Evolutionary conservation across 2,888 invertebrate species (phyloP), one percentile per base, ranked within the genome.

Genomic region (Pteria penguin): DNA sequence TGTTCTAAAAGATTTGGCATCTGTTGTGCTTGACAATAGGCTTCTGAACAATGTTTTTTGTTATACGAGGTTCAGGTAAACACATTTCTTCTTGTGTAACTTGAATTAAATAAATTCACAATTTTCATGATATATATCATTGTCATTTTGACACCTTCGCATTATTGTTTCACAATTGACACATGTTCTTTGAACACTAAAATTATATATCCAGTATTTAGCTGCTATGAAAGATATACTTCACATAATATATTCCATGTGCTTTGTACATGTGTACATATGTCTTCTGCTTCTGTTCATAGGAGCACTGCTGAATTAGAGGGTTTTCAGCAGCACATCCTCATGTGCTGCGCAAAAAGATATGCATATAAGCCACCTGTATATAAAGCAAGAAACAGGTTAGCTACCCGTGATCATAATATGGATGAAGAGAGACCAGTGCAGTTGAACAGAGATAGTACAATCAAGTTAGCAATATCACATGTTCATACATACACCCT

Each of bases 221-320:
- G n/a, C n/a, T n/a, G n/a, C n/a, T n/a, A n/a, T n/a, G n/a, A n/a
- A n/a, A n/a, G n/a, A n/a, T n/a, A n/a, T n/a, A n/a, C n/a, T n/a
- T n/a, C n/a, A n/a, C n/a, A n/a, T n/a, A n/a, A n/a, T n/a, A n/a
- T n/a, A n/a, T n/a, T n/a, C n/a, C n/a, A n/a, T n/a, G n/a, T n/a
- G n/a, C n/a, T n/a, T n/a, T n/a, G n/a, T n/a, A n/a, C n/a, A n/a
- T n/a, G n/a, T n/a, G n/a, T n/a, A n/a, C n/a, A n/a, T n/a, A n/a
- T n/a, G n/a, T n/a, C n/a, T n/a, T n/a, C n/a, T n/a, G n/a, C n/a
- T n/a, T n/a, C n/a, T n/a, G n/a, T 68, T 72, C 63, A 2, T 36
- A 79, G 79, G 60, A 73, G 71, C 32, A 79, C 76, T 29, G 76
- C 62, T 24, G 79, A 76, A n/a, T 45, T 79, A 36, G 79, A 76